Evolutionary conservation across 2,888 invertebrate species (phyloP), one percentile per base, ranked within the genome.

Genomic region (Chironomus riparius): DNA sequence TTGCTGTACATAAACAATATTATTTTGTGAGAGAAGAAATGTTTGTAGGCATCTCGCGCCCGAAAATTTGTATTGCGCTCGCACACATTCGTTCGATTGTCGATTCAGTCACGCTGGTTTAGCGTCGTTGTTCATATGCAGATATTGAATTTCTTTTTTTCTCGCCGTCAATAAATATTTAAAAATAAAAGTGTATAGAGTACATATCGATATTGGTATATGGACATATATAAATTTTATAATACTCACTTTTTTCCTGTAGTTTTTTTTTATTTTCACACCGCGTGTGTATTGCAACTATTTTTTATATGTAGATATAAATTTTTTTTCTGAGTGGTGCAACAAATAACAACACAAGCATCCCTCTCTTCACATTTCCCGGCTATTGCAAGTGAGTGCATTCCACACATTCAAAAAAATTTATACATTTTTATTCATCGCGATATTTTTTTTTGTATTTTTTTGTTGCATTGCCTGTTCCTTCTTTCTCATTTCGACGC

Each of bases 31-130:
- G 18, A 56, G n/a, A n/a, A n/a, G 5, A 15, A 50, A 4, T 3
- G n/a, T 4, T 4, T 15, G 15, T 56, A 56, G 56, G 56, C 56
- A 38, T 56, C 56, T n/a, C 56, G 56, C n/a, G n/a, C 15, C 15
- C 56, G 65, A 65, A 18, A 65, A 6, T 18, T 18, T 65, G 22
- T 65, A 68, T 72, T 47, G 15, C 15, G 56, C 56, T 18, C 56
- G 62, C 62, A 50, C 72, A 47, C n/a, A 62, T 62, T 72, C 50
- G 72, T 72, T 72, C 62, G 72, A 72, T 72, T 50, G n/a, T 72
- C 72, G 56, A 72, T 56, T 72, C 72, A 72, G 72, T 72, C 72
- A 72, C 72, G 72, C 72, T 72, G 72, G 72, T 72, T 72, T 50
- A 38, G 72, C 70, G 70, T 70, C 70, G 70, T 70, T 72, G 72